Conservation (phyloP, 2,888 invertebrate species). For the Horisme vitalbata region DNA sequence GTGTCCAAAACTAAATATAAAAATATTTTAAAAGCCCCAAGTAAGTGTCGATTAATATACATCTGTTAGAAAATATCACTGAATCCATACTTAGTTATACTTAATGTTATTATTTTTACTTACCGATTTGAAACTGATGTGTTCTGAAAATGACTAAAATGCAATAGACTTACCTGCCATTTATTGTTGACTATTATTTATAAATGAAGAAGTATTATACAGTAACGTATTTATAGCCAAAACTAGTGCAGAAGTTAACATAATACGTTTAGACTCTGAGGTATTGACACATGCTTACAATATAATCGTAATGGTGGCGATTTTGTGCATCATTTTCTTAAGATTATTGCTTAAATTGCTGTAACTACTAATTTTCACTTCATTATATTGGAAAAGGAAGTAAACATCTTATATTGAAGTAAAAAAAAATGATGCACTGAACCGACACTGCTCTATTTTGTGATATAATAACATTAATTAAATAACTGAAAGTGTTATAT, state of each 20-base stretch:
- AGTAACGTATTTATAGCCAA: constrained; percentile 23
- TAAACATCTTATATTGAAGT: no score
- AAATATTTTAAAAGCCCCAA: constrained; percentile 10
- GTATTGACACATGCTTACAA: constrained; percentile 7
- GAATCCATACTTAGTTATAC: constrained; percentile 20
- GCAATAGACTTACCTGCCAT: constrained; percentile 68
- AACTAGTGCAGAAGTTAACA: constrained; percentile 15
- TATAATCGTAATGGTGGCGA: neutral
- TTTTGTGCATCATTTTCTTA: no score
- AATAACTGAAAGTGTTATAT: constrained; percentile 21
- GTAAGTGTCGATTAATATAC: constrained; percentile 30
- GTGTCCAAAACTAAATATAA: constrained; percentile 5
- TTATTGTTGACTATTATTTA: constrained; percentile 45
- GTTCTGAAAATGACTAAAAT: constrained; percentile 69
- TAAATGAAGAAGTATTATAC: constrained; percentile 23
- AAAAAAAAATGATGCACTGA: no score
- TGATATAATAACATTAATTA: constrained; percentile 20
- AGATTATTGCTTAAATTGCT: no score
- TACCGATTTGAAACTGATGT: constrained; percentile 56
- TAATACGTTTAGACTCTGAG: constrained; percentile 1
- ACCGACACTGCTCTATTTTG: constrained; percentile 2
- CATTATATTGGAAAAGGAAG: no score
- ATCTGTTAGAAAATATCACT: constrained; percentile 21
- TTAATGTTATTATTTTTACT: constrained; percentile 27
- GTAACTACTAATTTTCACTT: no score